Conservation (phyloP, 2,113 vertebrate genomes). For the Larimichthys polyactis region DNA sequence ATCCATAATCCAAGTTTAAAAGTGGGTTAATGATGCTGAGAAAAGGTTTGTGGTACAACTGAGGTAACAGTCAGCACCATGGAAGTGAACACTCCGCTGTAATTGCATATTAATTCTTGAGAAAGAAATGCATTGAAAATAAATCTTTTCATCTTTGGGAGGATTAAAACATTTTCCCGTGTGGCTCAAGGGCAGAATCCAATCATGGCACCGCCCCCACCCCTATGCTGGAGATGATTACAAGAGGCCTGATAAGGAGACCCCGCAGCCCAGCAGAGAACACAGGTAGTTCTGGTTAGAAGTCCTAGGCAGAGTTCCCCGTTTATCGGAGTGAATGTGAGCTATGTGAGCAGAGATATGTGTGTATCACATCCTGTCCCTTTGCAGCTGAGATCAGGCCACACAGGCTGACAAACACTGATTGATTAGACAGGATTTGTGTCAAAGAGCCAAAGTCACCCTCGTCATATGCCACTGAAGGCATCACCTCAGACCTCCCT, state of each 20-base stretch:
- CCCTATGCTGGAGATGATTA: not conserved
- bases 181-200: constrained; percentile 10
- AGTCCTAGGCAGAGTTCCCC: constrained; percentile 46
- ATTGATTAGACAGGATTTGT: constrained; percentile 57
- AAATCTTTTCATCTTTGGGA: constrained; percentile 55
- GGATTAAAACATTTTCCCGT: constrained; percentile 33
- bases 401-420: constrained; percentile 63
- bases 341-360: constrained; percentile 66
- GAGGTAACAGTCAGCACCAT: not conserved
- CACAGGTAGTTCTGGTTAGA: constrained; percentile 33
- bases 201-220: constrained; percentile 1
- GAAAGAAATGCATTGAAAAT: constrained; percentile 37
- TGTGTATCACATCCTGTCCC: constrained; percentile 56
- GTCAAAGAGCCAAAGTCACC: constrained; percentile 44
- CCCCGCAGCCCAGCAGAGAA: constrained; percentile 4
- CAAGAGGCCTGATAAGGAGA: constrained; percentile 25
- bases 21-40: constrained; percentile 5
- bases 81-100: constrained; percentile 21
- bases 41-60: not conserved
- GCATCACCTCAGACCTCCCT: constrained; percentile 67
- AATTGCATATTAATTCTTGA: constrained; percentile 62
- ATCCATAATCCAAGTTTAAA: constrained; percentile 6
- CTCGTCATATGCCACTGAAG: constrained; percentile 10
- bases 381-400: constrained; percentile 37
- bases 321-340: constrained; percentile 70